phyloP scores from a whole-genome alignment of 2,888 invertebrate genomes.

The Harmothoe impar region DNA sequence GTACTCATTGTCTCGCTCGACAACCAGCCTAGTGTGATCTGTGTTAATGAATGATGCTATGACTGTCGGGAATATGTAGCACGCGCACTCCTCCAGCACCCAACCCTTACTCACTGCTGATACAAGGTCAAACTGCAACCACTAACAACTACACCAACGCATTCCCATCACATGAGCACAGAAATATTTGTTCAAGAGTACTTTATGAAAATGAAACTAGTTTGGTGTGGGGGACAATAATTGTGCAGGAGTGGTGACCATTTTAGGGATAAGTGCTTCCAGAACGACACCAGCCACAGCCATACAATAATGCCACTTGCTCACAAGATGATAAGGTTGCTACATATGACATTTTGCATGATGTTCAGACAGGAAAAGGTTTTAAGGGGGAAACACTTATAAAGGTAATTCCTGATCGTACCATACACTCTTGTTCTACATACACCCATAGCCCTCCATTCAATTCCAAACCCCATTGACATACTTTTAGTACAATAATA shows the following conservation, averaged over 20 bases:
- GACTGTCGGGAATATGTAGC: not conserved
- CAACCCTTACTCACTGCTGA: not conserved
- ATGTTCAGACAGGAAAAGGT: not conserved
- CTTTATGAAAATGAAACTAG: not conserved
- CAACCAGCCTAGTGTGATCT: not conserved
- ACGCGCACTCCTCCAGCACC: not conserved
- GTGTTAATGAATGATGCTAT: constrained; percentile 31
- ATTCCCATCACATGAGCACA: not conserved
- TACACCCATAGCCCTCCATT: not conserved
- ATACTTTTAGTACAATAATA: not conserved
- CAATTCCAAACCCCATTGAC: not conserved
- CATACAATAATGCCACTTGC: constrained; percentile 2
- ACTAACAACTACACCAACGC: not conserved
- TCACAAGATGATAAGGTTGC: constrained; percentile 22
- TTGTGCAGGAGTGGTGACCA: not conserved
- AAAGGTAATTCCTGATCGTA: not conserved
- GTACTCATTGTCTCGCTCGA: no score
- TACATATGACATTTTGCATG: not conserved
- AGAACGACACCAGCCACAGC: not conserved
- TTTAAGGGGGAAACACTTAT: not conserved
- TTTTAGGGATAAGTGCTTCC: not conserved
- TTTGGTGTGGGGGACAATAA: not conserved
- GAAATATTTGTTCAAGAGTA: not conserved
- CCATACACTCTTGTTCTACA: not conserved
- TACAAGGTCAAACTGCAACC: no score